Evolutionary conservation across 2,797 vertebrate species (phyloP).

Genomic region (Coreius guichenoti): DNA sequence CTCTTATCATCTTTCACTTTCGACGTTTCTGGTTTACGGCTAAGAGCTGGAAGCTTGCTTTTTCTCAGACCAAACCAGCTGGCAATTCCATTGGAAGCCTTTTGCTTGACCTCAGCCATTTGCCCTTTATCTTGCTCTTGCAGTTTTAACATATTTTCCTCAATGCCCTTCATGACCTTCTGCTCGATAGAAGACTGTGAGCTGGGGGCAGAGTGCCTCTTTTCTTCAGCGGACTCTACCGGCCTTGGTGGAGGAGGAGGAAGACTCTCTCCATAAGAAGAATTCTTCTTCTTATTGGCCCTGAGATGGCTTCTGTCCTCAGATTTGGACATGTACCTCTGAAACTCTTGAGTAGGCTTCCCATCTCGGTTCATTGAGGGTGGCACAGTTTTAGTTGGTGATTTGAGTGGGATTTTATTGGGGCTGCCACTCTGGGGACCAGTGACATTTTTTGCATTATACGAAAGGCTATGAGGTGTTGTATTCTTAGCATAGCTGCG

Average conservation of each 20-base stretch:
- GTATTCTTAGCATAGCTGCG: constrained; percentile 85
- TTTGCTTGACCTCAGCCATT: constrained; percentile 84
- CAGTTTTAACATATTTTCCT: constrained; percentile 92
- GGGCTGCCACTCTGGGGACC: constrained; percentile 85
- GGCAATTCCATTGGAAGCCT: constrained; percentile 89
- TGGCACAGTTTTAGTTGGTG: constrained; percentile 83
- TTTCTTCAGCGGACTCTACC: constrained; percentile 64
- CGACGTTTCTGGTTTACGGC: constrained; percentile 82
- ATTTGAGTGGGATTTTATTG: constrained; percentile 88
- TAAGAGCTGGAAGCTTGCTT: constrained; percentile 92
- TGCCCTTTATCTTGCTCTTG: constrained; percentile 88
- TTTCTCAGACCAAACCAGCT: constrained; percentile 96
- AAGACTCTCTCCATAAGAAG: constrained; percentile 74
- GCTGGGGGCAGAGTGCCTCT: constrained; percentile 67
- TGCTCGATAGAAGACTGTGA: constrained; percentile 92
- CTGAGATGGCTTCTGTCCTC: constrained; percentile 81
- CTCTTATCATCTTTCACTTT: constrained; percentile 86
- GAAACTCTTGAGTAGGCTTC: constrained; percentile 71
- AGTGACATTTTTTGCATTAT: constrained; percentile 71
- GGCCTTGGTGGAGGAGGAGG: constrained; percentile 75
- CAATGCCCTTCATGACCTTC: constrained; percentile 98
- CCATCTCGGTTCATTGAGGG: constrained; percentile 70
- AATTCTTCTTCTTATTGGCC: constrained; percentile 80
- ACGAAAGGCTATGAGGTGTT: constrained; percentile 78
- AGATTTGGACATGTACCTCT: constrained; percentile 79